These are phyloP conservation scores for Rhynchophorus ferrugineus DNA, from an alignment of 1,140 invertebrate genomes.

Conservation along the genomic window DNA sequence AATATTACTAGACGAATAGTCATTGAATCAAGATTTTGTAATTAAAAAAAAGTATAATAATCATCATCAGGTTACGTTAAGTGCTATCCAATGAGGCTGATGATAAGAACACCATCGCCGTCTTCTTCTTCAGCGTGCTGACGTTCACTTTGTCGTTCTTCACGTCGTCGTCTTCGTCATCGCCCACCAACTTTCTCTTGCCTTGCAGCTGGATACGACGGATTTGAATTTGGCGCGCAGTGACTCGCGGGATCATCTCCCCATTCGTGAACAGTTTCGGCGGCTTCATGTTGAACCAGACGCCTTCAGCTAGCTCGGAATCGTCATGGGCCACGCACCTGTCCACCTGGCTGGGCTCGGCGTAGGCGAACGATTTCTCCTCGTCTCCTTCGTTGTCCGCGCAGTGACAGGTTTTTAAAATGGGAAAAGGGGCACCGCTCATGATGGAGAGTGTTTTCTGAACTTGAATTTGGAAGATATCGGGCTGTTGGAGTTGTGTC, in stretches of 20 bases:
- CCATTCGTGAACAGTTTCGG: slow-evolving; percentile 9
- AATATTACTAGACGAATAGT: too few species aligned
- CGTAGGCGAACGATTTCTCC: slow-evolving; percentile 15
- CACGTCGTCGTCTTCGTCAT: not conserved
- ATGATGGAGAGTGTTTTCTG: not conserved
- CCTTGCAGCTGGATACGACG: slow-evolving; percentile 17
- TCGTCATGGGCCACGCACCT: slow-evolving; percentile 5
- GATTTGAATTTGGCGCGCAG: slow-evolving; percentile 19
- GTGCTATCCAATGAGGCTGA: slow-evolving; percentile 10
- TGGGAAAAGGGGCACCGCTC: not conserved
- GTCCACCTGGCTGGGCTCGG: slow-evolving; percentile 12
- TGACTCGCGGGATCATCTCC: not conserved
- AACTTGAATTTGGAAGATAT: too few species aligned
- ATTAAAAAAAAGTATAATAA: too few species aligned
- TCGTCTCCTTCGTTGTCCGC: slow-evolving; percentile 6
- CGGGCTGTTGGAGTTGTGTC: too few species aligned
- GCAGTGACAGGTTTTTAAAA: slow-evolving; percentile 8
- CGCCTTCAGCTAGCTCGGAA: slow-evolving; percentile 7
- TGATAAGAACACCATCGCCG: slow-evolving; percentile 8
- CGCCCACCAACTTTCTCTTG: slow-evolving; percentile 13
- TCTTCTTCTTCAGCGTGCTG: slow-evolving; percentile 14
- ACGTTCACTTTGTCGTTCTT: slow-evolving; percentile 8
- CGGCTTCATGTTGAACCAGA: slow-evolving; percentile 18
- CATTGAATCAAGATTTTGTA: too few species aligned
- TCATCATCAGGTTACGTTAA: too few species aligned